A percentile compares a stretch with the other conserved stretches of the same genome.
Conservation (phyloP, 1,140 invertebrate genomes). For the Reticulitermes speratus region DNA sequence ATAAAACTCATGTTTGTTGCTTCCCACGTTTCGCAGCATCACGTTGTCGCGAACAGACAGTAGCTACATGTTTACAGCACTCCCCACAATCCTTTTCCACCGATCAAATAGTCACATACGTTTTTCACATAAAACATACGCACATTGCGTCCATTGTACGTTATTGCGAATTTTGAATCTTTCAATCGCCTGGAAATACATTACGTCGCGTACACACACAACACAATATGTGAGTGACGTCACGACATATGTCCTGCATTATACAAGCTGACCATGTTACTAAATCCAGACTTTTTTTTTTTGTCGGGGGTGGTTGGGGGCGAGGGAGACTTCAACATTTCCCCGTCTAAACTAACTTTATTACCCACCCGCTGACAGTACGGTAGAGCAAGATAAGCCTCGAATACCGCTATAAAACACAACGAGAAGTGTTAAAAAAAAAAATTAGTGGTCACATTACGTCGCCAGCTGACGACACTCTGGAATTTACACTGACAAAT, state of each 20-base stretch:
- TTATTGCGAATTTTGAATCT: background rate
- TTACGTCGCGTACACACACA: background rate
- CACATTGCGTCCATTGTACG: background rate
- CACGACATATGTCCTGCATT: background rate
- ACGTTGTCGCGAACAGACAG: too few relatives aligned
- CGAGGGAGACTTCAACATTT: background rate
- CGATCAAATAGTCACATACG: too few relatives aligned
- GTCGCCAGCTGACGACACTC: background rate
- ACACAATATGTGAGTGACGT: background rate
- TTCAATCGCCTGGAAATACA: constrained; percentile 4
- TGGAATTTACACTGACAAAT: background rate
- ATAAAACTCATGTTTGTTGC: too few relatives aligned
- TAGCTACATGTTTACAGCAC: too few relatives aligned
- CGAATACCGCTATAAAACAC: background rate
- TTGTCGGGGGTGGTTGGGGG: too few relatives aligned
- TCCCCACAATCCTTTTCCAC: too few relatives aligned
- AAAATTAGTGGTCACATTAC: background rate
- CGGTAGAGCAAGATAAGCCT: background rate
- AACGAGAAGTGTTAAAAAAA: background rate
- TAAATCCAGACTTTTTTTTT: background rate
- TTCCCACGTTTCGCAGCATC: too few relatives aligned
- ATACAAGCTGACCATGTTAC: background rate
- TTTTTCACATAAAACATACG: background rate
- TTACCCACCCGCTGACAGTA: background rate
- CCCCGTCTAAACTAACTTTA: background rate